Evolutionary conservation across 2,797 vertebrate genomes (phyloP).

Genomic region (Cichlasoma orientale): DNA sequence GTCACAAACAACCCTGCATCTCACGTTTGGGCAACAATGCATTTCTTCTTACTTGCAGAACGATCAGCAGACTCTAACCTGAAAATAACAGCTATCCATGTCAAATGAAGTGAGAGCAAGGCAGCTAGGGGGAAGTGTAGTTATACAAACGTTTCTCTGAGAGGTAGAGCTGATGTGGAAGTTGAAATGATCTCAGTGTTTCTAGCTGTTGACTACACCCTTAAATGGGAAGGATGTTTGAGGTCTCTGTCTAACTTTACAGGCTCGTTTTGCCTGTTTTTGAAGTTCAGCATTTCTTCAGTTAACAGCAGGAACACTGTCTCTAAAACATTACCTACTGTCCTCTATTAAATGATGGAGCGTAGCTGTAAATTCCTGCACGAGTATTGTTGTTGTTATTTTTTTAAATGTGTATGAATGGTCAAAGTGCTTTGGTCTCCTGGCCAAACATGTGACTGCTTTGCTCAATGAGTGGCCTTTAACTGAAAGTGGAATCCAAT

Average conservation of each 20-base stretch:
- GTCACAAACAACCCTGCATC: rapidly evolving
- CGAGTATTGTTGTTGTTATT: not conserved
- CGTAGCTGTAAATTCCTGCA: not conserved
- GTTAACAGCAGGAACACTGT: not conserved
- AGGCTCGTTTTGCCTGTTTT: not conserved
- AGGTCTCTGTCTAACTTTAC: not conserved
- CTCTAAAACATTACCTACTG: not conserved
- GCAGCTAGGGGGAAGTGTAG: slow-evolving; percentile 12
- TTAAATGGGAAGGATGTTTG: not conserved
- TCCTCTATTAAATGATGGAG: not conserved
- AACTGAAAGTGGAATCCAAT: slow-evolving; percentile 27
- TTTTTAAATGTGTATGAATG: not conserved
- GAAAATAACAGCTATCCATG: not conserved
- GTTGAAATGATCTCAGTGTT: not conserved
- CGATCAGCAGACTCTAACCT: not conserved
- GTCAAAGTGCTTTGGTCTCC: slow-evolving; percentile 2
- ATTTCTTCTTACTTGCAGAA: not conserved
- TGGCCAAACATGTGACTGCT: slow-evolving; percentile 29
- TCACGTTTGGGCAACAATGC: not conserved
- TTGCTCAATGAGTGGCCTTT: slow-evolving; percentile 32
- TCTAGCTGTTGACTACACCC: not conserved
- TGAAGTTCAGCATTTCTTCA: not conserved
- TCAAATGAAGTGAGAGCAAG: not conserved
- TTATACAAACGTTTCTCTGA: slow-evolving; percentile 8
- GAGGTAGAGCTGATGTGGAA: not conserved